Percentiles rank a stretch among this genome's conserved stretches.
phyloP scores from a whole-genome alignment of 2,888 invertebrate species.

The Acleris emargana region DNA sequence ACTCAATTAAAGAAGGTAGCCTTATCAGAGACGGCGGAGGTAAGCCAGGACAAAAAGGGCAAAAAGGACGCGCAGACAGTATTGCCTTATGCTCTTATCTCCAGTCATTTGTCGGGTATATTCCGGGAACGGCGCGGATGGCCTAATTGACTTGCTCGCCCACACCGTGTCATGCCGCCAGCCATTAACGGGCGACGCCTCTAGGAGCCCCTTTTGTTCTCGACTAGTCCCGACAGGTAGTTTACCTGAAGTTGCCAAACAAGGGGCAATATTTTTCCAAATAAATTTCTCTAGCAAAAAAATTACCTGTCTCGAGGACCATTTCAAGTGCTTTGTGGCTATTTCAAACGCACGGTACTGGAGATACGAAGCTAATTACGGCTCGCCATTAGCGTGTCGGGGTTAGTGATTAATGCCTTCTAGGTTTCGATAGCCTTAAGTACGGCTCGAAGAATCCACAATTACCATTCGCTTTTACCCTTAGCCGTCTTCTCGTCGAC shows the following conservation, averaged over 20 bases:
- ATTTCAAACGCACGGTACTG: conserved; percentile 61
- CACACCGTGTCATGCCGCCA: conserved; percentile 77
- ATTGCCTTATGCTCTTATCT: conserved; percentile 71
- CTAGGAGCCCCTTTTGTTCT: conserved; percentile 79
- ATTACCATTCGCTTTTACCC: conserved; percentile 51
- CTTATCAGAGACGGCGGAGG: conserved; percentile 71
- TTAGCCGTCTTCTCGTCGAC: conserved; percentile 49
- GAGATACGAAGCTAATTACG: conserved; percentile 59
- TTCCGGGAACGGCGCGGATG: conserved; percentile 83
- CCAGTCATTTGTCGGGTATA: conserved; percentile 78
- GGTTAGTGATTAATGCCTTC: conserved; percentile 65
- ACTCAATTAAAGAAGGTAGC: conserved; percentile 77
- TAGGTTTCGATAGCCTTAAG: conserved; percentile 53
- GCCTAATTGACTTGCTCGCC: conserved; percentile 82
- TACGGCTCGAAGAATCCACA: conserved; percentile 17
- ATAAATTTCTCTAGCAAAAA: conserved; percentile 47
- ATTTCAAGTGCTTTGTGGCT: conserved; percentile 52
- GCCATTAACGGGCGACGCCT: conserved; percentile 73
- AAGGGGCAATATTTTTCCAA: conserved; percentile 54
- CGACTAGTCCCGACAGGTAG: conserved; percentile 68
- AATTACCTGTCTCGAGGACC: conserved; percentile 63
- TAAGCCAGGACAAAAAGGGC: conserved; percentile 57
- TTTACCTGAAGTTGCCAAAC: conserved; percentile 73
- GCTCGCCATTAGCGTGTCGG: conserved; percentile 62
- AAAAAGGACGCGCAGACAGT: conserved; percentile 62